Conservation (phyloP, 2,797 vertebrate species). For the Hephaestus fuliginosus region DNA sequence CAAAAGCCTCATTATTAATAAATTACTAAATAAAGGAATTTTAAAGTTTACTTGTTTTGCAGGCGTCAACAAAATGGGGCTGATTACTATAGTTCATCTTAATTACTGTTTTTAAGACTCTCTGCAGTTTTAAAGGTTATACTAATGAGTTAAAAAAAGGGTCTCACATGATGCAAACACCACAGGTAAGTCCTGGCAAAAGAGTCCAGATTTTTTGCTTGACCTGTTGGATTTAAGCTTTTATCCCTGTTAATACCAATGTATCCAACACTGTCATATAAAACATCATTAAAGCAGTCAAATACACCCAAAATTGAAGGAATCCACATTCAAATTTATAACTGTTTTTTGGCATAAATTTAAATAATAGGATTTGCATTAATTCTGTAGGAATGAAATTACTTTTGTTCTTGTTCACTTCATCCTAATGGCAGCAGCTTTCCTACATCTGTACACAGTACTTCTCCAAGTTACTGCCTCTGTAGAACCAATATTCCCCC, state of each 20-base stretch:
- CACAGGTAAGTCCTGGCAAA: neutral
- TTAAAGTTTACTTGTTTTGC: neutral
- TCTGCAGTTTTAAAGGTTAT: neutral
- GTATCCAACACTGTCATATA: neutral
- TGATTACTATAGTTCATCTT: neutral
- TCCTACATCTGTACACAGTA: neutral
- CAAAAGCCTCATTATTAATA: neutral
- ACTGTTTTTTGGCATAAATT: neutral
- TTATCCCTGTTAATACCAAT: slow-evolving; percentile 1
- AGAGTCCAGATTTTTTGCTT: slow-evolving; percentile 10
- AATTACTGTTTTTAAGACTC: slow-evolving; percentile 4
- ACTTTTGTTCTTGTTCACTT: neutral
- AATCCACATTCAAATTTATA: neutral
- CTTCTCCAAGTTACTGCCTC: neutral
- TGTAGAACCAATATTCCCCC: neutral
- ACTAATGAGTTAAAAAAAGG: neutral
- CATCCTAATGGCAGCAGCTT: neutral
- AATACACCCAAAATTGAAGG: neutral
- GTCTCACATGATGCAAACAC: neutral
- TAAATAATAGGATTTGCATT: neutral
- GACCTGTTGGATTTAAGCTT: neutral
- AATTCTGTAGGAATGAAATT: neutral
- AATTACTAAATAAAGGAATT: neutral
- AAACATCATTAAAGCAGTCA: slow-evolving; percentile 1
- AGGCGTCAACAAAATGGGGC: neutral